phyloP scores from a whole-genome alignment of 2,113 vertebrate genomes.

The Vidua macroura region DNA sequence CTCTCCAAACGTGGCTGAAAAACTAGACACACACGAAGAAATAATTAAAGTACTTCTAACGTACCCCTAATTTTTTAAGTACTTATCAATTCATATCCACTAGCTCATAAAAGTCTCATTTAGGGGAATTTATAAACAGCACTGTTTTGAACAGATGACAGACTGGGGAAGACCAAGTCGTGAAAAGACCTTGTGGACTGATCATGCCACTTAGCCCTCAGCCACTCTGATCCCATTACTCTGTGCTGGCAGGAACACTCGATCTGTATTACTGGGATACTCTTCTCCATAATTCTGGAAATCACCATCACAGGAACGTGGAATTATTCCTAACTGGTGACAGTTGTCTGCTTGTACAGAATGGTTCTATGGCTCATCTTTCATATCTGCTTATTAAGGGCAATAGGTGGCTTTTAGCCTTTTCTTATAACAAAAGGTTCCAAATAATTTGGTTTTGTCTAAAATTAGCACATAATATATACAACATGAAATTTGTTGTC shows the following conservation, averaged over 20 bases:
- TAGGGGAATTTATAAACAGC: not conserved
- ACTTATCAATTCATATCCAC: not conserved
- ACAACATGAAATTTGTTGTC: not conserved
- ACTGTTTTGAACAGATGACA: not conserved
- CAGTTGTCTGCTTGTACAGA: not conserved
- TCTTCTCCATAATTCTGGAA: not conserved
- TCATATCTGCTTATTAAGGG: not conserved
- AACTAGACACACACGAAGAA: not conserved
- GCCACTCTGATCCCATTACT: not conserved
- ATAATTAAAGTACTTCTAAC: not conserved
- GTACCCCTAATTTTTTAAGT: not conserved
- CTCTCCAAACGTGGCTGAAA: not conserved
- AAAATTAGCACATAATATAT: not conserved
- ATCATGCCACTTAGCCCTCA: not conserved
- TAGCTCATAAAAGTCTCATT: not conserved
- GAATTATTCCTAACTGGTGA: slow-evolving; percentile 21
- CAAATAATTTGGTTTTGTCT: not conserved
- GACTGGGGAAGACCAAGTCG: not conserved
- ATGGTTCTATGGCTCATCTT: not conserved
- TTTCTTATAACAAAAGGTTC: not conserved
- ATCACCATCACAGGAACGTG: not conserved
- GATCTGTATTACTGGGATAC: not conserved
- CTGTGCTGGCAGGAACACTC: not conserved
- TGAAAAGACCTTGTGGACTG: not conserved
- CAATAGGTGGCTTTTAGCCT: not conserved